These are phyloP conservation scores for Eurystomus gularis DNA, from an alignment of 2,113 vertebrate genomes.

Conservation along the genomic window DNA sequence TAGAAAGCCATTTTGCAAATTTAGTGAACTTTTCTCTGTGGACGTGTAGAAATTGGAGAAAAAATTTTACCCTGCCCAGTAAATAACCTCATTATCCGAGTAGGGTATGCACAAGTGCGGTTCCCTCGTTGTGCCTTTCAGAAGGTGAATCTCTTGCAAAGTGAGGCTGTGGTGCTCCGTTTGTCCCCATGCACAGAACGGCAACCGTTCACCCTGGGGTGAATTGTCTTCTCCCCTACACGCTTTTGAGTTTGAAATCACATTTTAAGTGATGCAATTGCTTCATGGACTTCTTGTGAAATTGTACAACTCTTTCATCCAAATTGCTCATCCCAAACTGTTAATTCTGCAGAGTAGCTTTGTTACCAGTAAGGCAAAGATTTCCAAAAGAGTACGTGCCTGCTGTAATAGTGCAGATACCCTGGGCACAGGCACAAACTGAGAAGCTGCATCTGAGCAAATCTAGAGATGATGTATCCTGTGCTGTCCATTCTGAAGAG, in stretches of 20 bases:
- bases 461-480: not conserved
- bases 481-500: not conserved
- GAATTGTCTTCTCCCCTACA: not conserved
- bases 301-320: not conserved
- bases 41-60: not conserved
- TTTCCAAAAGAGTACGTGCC: not conserved
- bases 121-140: not conserved
- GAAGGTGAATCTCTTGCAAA: not conserved
- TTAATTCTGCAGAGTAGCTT: not conserved
- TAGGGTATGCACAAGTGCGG: too few relatives aligned
- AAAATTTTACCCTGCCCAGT: not conserved
- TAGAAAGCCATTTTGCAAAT: not conserved
- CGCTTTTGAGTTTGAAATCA: not conserved
- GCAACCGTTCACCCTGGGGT: accelerated
- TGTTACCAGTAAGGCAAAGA: not conserved
- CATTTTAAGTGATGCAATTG: not conserved
- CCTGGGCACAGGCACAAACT: not conserved
- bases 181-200: not conserved
- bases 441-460: not conserved
- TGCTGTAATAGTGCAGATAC: not conserved
- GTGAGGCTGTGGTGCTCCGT: accelerated
- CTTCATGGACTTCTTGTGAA: not conserved
- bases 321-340: not conserved
- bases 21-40: not conserved
- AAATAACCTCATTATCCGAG: not conserved